These are phyloP conservation scores for Serrognathus titanus DNA, from an alignment of 2,888 invertebrate genomes.

Conservation along the genomic window DNA sequence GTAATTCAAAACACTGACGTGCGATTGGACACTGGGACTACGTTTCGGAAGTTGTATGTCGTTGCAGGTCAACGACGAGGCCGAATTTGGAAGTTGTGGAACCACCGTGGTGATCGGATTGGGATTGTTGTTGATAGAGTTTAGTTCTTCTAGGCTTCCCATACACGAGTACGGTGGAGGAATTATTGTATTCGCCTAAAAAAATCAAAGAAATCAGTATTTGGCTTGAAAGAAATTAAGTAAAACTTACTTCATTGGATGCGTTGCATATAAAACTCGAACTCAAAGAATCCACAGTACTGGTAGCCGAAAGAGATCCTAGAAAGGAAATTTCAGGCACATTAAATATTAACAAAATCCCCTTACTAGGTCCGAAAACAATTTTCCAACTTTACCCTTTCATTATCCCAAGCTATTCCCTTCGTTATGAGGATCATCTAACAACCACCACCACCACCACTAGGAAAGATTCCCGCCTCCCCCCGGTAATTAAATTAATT, in stretches of 20 bases:
- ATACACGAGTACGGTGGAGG: constrained; percentile 82
- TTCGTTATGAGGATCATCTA: no score
- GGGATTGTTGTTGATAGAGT: constrained; percentile 41
- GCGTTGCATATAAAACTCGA: constrained; percentile 84
- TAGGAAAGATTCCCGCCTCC: no score
- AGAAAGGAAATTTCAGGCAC: constrained; percentile 29
- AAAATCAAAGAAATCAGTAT: background rate
- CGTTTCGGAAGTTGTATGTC: constrained; percentile 30
- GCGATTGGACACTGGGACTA: constrained; percentile 39
- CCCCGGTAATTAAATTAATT: background rate
- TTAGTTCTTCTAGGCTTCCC: constrained; percentile 66
- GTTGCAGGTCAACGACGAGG: constrained; percentile 51
- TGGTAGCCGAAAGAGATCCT: constrained; percentile 79
- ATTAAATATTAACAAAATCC: no score
- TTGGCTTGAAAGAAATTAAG: background rate
- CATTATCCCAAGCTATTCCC: no score
- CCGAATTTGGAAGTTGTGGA: constrained; percentile 35
- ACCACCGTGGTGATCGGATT: constrained; percentile 16
- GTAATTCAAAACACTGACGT: constrained; percentile 24
- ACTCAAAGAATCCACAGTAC: constrained; percentile 81
- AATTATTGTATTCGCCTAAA: constrained; percentile 73
- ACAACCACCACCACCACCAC: background rate
- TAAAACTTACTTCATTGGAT: constrained; percentile 67
- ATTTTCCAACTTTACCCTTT: no score
- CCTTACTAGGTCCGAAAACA: no score